Evolutionary conservation across 2,797 vertebrate genomes (phyloP), one percentile per base, ranked within the genome.

Genomic region (Sylvilagus floridanus): DNA sequence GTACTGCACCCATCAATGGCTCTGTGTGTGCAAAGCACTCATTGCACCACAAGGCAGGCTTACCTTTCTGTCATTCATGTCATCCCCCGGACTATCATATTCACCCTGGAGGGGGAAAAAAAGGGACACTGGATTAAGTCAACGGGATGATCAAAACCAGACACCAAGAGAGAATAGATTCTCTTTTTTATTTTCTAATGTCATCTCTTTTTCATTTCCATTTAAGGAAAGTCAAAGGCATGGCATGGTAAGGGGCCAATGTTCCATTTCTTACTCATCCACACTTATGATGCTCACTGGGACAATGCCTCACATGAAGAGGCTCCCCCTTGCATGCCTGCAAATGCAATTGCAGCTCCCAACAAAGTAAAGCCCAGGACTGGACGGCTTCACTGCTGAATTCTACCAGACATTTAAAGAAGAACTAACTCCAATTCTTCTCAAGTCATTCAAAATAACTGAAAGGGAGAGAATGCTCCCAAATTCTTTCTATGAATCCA

Each of bases 21-120:
- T 37, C 37, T 1, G 9, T 0, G 2, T 2, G 21, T 21, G 84
- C 75, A 13, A 3, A 17, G 35, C 21, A 0, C 50, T 28, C 5
- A 5, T 1, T 0, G 3, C 4, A 1, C 42, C 37, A 13, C 4
- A 4, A 10, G 30, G 32, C 24, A 2, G 2, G 47, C 93, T 97
- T 98, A 99, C 99, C 99, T 99, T 99, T 98, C 99, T 99, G 96
- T 99, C 99, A 95, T 99, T 99, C 90, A 98, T 98, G 87, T 99
- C 98, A 68, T 96, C 94, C 54, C 97, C 97, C 79, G 98, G 98
- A 91, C 98, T 98, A 93, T 99, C 99, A 95, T 99, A 99, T 91
- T 99, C 98, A 72, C 99, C 99, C 99, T 99, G 95, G 6, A 97
- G 65, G 60, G 84, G n/a, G 90, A 19, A 52, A 79, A 60, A 52